Evolutionary conservation across 1,140 invertebrate species (phyloP).

Genomic region (Trichonephila clavata): DNA sequence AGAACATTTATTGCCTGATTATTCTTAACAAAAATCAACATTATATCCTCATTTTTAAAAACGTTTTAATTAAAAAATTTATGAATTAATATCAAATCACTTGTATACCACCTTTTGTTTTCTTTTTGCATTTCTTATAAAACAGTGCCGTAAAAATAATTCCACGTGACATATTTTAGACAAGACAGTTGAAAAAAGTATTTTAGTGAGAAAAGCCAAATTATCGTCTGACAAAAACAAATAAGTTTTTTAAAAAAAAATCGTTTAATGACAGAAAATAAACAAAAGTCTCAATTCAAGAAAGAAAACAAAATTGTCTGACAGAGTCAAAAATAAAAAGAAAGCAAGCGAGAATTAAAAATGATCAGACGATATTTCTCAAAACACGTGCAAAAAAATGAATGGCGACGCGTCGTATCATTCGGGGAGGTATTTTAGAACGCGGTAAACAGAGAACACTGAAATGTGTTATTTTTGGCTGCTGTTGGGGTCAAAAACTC

Average conservation of each 20-base stretch:
- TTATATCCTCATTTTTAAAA: too few species aligned
- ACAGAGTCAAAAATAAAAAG: background rate
- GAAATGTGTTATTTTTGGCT: slow-evolving; percentile 52
- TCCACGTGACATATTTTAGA: background rate
- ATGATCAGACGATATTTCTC: slow-evolving; percentile 16
- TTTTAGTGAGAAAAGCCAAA: background rate
- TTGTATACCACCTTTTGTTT: too few species aligned
- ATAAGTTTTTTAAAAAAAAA: too few species aligned
- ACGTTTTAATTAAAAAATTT: too few species aligned
- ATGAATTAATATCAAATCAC: too few species aligned
- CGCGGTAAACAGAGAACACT: slow-evolving; percentile 1
- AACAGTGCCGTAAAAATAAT: background rate
- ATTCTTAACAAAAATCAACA: too few species aligned
- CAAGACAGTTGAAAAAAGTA: background rate
- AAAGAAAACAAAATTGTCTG: background rate
- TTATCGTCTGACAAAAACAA: too few species aligned
- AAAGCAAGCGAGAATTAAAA: background rate
- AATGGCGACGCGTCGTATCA: slow-evolving; percentile 32
- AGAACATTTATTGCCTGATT: too few species aligned
- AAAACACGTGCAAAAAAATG: background rate
- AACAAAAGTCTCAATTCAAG: background rate
- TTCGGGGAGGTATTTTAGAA: slow-evolving; percentile 46
- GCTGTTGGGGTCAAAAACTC: slow-evolving; percentile 3
- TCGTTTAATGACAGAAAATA: too few species aligned
- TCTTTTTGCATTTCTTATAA: background rate